phyloP scores from a whole-genome alignment of 2,113 vertebrate genomes.

The Apistogramma diplotaenia region DNA sequence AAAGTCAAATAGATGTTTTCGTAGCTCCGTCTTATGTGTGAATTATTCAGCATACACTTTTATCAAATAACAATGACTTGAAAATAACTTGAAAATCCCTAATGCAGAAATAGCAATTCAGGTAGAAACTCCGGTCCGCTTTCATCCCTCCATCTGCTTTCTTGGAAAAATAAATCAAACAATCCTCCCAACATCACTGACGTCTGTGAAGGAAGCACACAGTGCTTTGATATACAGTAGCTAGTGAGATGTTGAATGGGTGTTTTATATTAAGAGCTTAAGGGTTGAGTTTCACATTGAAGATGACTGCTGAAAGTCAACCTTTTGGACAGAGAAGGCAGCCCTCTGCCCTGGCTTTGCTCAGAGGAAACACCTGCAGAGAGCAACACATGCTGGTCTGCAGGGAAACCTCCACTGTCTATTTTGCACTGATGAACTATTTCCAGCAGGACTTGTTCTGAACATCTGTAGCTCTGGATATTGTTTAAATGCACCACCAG shows the following conservation, averaged over 20 bases:
- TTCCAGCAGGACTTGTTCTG: conserved; percentile 26
- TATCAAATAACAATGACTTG: conserved; percentile 45
- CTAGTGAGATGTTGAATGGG: not conserved
- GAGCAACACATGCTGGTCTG: conserved; percentile 40
- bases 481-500: conserved; percentile 25
- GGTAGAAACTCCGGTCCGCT: conserved; percentile 16
- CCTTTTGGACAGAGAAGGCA: conserved; percentile 37
- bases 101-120: conserved; percentile 26
- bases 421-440: conserved; percentile 43
- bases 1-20: conserved; percentile 56
- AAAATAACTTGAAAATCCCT: conserved; percentile 37
- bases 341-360: conserved; percentile 30
- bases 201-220: not conserved
- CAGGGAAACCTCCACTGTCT: conserved; percentile 29
- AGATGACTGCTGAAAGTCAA: conserved; percentile 47
- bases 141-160: not conserved
- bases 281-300: conserved; percentile 35
- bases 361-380: conserved; percentile 73
- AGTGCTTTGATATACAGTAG: conserved; percentile 40
- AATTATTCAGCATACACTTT: conserved; percentile 50
- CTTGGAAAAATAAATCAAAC: conserved; percentile 4
- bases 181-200: not conserved
- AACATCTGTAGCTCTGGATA: conserved; percentile 52
- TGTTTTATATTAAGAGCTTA: conserved; percentile 52
- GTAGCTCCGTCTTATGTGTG: conserved; percentile 1